Evolutionary conservation across 2,113 vertebrate genomes (phyloP), one percentile per base, ranked within the genome.

Genomic region (Campylomormyrus tamandua): DNA sequence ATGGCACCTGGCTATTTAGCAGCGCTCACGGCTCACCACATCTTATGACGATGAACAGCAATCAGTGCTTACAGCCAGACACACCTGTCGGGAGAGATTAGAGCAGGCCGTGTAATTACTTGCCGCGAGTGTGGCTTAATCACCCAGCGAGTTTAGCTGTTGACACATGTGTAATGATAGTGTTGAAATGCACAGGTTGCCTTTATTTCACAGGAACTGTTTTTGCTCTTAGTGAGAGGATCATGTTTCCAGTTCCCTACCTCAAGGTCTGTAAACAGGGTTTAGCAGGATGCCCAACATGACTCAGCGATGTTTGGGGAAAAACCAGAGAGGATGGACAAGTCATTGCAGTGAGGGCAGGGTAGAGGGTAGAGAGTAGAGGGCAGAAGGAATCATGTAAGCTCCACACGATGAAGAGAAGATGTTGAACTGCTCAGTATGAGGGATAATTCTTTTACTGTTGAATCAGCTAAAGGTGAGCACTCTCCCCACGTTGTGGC

Each of bases 61-160:
- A 83, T 50, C 9, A 6, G 27, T 19, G 70, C 46, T 53, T 89
- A n/a, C 31, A 53, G 70, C 49, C 66, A 83, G 70, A 42, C 70
- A 49, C 77, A 24, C 66, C 70, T 80, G 74, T 83, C 49, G 4
- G 17, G 74, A 24, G 31, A 52, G 70, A 89, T 89, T 80, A 83
- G 48, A 83, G 74, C 24, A 80, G 31, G 48, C 70, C 8, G 19
- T 89, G 15, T 83, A 89, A 83, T 89, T 89, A 89, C 88, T 24
- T 19, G 48, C 17, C 3, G 2, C 6, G 10, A 53, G 46, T n/a
- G 46, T 46, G 50, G 27, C 66, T 77, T 49, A 80, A 88, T 88
- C 66, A 88, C 62, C 58, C 11, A 5, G 11, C n/a, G 45, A 50
- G 24, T 21, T 35, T 49, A 88, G 62, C 45, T 24, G 21, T 84